Conservation (phyloP, 2,113 vertebrate genomes). For the Rhipidura dahli region DNA sequence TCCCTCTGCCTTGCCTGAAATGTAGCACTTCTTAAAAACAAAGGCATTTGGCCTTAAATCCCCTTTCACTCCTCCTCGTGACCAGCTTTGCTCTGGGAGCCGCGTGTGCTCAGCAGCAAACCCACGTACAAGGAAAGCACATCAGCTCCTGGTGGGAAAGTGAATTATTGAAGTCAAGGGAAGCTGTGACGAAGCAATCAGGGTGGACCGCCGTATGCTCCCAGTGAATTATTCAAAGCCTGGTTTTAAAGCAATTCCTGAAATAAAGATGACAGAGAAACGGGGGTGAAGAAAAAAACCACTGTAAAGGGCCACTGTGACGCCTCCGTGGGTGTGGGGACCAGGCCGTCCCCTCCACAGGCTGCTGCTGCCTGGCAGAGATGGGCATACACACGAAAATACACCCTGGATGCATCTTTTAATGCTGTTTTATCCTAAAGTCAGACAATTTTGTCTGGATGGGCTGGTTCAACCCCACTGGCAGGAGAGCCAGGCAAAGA, state of each 20-base stretch:
- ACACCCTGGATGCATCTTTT: not conserved
- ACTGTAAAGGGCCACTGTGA: not conserved
- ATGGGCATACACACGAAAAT: not conserved
- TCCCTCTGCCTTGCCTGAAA: not conserved
- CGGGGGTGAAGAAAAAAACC: not conserved
- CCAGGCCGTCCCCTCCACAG: not conserved
- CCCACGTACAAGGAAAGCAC: not conserved
- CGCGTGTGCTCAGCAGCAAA: not conserved
- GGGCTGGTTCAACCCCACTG: not conserved
- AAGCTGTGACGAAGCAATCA: not conserved
- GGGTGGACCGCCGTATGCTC: not conserved
- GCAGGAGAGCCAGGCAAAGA: not conserved
- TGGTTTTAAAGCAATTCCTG: constrained; percentile 18
- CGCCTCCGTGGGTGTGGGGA: not conserved
- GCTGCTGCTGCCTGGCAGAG: not conserved
- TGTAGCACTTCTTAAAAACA: not conserved
- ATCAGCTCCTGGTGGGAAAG: not conserved
- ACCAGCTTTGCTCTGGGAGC: not conserved
- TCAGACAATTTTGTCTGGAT: not conserved
- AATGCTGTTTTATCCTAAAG: not conserved
- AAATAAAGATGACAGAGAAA: not conserved
- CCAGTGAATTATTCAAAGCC: constrained; percentile 49
- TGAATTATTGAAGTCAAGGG: constrained; percentile 57
- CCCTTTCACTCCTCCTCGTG: not conserved
- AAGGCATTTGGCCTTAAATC: not conserved